Base-by-base conservation (phyloP, 2,888 invertebrate species). In the Neocrepidodera transversa region DNA sequence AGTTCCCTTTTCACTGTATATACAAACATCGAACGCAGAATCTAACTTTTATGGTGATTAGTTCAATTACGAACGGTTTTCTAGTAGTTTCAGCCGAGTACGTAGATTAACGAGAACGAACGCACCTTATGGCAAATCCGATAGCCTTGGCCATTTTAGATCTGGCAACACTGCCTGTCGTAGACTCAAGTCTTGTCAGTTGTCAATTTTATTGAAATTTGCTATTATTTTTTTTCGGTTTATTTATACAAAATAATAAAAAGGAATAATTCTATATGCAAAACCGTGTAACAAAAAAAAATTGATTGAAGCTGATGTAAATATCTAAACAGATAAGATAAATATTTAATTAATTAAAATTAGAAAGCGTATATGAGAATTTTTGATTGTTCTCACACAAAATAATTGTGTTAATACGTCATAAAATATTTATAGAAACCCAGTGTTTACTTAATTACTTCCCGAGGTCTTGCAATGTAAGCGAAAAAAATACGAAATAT, bases 371-470 rank as follows among this genome's bases (percentile, higher is more conserved):
- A 26, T 54, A 18, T 4, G 17, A 51, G 14, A 36, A 20, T 45
- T 45, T 54, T 51, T 52, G 18, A 58, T 53, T 52, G 42, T 54
- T 55, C 43, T 28, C 50, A 55, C 52, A 26, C 26, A 49, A 51
- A 48, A 51, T 60, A 54, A 32, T 59, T 48, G 43, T 32, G 20
- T 7, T 16, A 11, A 58, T 60, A 60, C 60, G 63, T 63, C 60
- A 63, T 53, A 36, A 13, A 55, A 52, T 58, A 63, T 48, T 63
- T 59, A 63, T 63, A 63, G 63, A 52, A 63, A 58, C 36, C 45
- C 58, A 55, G 35, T 54, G 45, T 54, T 45, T 47, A 54, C 47
- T 54, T 45, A 45, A 54, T 54, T 54, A 54, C 26, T 18, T 14
- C 13, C 36, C 45, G 47, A 54, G 54, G 45, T 26, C 45, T 54